These are phyloP conservation scores for Aradus depressus DNA, from an alignment of 2,888 invertebrate species.

Conservation along the genomic window DNA sequence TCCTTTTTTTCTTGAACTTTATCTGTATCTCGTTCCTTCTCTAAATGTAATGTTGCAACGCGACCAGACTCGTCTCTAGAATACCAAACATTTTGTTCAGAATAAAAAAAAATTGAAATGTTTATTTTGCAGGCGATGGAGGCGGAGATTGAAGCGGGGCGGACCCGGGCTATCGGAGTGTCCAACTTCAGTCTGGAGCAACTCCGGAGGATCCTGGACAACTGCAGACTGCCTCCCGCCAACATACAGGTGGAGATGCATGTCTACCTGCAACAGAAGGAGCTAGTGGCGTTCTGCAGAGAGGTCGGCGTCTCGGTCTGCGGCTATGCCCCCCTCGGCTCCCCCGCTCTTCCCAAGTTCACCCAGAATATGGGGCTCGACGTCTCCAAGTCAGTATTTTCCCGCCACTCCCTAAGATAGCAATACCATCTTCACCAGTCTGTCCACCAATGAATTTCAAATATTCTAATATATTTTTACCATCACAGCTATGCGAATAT, in stretches of 20 bases:
- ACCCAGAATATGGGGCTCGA: constrained; percentile 39
- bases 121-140: constrained; percentile 55
- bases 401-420: not conserved
- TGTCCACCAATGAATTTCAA: no score
- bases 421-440: no score
- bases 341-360: constrained; percentile 57
- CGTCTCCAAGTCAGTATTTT: no score
- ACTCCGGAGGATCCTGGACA: constrained; percentile 48
- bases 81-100: no score
- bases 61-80: no score
- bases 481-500: no score
- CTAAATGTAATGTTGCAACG: no score
- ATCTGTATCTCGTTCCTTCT: no score
- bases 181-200: constrained; percentile 68
- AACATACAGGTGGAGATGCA: constrained; percentile 65
- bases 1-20: no score
- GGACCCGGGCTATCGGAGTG: constrained; percentile 58
- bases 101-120: no score
- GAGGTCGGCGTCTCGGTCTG: constrained; percentile 52
- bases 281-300: constrained; percentile 50
- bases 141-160: constrained; percentile 51
- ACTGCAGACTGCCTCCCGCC: constrained; percentile 53
- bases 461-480: no score
- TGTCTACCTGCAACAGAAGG: constrained; percentile 60
- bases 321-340: constrained; percentile 61